Evolutionary conservation across 2,113 vertebrate species (phyloP), one percentile per base, ranked within the genome.

Genomic region (Lophius piscatorius): DNA sequence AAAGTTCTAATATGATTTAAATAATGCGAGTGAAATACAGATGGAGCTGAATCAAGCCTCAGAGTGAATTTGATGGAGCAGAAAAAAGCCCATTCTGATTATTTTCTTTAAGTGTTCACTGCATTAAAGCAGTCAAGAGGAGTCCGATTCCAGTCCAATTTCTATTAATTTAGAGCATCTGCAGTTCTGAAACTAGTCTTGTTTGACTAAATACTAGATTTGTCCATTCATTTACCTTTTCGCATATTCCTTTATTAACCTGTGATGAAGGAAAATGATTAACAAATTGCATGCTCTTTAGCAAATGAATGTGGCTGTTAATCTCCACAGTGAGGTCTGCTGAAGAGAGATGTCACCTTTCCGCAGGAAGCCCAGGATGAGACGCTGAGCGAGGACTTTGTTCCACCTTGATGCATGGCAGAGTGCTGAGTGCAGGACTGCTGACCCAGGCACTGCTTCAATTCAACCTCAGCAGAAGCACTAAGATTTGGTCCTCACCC

Each of bases 241-340:
- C 60, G 47, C 57, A 46, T 69, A 67, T 78, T 78, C 80, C 63
- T 82, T 86, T 80, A 55, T 85, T 84, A 70, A 78, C 70, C 74
- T 82, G 65, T 72, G 63, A 65, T 42, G 62, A 16, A 74, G 62
- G 78, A 62, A 86, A 84, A 74, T 66, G 70, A 90, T 89, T 88
- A 86, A 84, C 84, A 88, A 86, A 89, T 83, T 76, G 87, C 76
- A 63, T 71, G 74, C 84, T 87, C 78, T 88, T 89, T 86, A 86
- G 86, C 70, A 82, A 78, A 88, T 90, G 85, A 90, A 81, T 69
- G 67, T 57, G 63, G 68, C 75, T 28, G 72, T 61, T 86, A 87
- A 90, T 82, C 82, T 74, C 52, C 13, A 31, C 9, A 31, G 29
- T 10, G 5, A 31, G 8, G 11, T 10, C 29, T 31, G 29, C 29